A percentile compares a stretch with the other conserved stretches of the same genome.
These are phyloP conservation scores for Cyclina sinensis DNA, from an alignment of 1,140 invertebrate species.

Conservation along the genomic window DNA sequence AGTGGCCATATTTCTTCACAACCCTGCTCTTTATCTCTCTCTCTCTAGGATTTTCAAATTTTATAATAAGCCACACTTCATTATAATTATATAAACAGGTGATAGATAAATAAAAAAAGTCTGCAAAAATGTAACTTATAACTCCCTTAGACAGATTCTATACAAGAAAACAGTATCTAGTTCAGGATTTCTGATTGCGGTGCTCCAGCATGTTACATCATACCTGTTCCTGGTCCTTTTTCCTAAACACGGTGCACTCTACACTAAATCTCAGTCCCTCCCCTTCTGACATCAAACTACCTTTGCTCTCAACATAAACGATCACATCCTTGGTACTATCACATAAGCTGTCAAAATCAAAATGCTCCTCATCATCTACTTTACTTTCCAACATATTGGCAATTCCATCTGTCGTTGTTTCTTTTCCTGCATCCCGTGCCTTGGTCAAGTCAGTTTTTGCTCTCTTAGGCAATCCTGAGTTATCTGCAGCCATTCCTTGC, in stretches of 20 bases:
- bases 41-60: too few relatives aligned
- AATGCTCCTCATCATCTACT: not conserved
- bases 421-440: not conserved
- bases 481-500: not conserved
- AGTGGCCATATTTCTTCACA: too few relatives aligned
- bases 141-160: too few relatives aligned
- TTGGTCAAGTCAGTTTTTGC: not conserved
- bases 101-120: too few relatives aligned
- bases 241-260: not conserved
- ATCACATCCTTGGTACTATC: not conserved
- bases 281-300: not conserved
- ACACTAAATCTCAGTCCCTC: not conserved
- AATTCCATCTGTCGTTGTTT: not conserved
- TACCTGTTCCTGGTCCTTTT: constrained; percentile 1
- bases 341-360: not conserved
- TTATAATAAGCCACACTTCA: too few relatives aligned
- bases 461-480: not conserved
- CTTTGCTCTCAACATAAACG: constrained; percentile 11
- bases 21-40: too few relatives aligned
- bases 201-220: not conserved
- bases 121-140: too few relatives aligned
- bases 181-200: too few relatives aligned
- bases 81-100: too few relatives aligned
- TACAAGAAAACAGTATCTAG: too few relatives aligned
- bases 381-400: not conserved